Percentiles rank a stretch among this genome's conserved stretches.
Evolutionary conservation across 2,888 invertebrate genomes (phyloP).

Genomic region (Coleophora flavipennella): DNA sequence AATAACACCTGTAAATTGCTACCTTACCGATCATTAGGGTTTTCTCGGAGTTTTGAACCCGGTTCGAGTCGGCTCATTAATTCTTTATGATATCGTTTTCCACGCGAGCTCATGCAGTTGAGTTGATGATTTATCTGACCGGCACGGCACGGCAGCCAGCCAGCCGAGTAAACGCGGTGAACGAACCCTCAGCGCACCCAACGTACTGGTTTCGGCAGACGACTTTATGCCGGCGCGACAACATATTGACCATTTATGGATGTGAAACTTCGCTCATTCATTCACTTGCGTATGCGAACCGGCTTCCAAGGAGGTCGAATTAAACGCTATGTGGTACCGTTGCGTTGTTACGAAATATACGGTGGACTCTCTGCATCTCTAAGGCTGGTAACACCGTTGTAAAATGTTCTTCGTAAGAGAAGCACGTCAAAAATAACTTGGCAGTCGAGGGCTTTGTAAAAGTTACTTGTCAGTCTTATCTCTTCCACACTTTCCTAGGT

Average conservation of each 20-base stretch:
- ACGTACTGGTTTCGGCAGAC: slow-evolving; percentile 58
- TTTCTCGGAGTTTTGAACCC: too few relatives aligned
- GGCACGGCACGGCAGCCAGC: slow-evolving; percentile 23
- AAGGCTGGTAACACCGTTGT: too few relatives aligned
- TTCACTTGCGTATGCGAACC: slow-evolving; percentile 22
- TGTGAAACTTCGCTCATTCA: slow-evolving; percentile 40
- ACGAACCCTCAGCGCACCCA: slow-evolving; percentile 57
- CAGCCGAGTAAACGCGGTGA: slow-evolving; percentile 50
- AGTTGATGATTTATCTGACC: slow-evolving; percentile 54
- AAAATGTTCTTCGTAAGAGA: too few relatives aligned
- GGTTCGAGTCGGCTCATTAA: slow-evolving; percentile 28
- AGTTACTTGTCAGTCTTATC: slow-evolving; percentile 27
- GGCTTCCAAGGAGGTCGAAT: too few relatives aligned
- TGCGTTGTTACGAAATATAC: too few relatives aligned
- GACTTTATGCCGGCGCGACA: slow-evolving; percentile 30
- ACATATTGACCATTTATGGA: slow-evolving; percentile 52
- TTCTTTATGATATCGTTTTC: slow-evolving; percentile 35
- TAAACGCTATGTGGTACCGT: too few relatives aligned
- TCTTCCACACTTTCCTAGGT: slow-evolving; percentile 32
- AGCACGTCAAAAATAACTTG: too few relatives aligned
- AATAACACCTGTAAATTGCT: too few relatives aligned
- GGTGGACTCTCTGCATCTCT: too few relatives aligned
- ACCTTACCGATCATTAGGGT: background rate
- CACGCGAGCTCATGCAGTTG: slow-evolving; percentile 33
- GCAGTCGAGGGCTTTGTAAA: too few relatives aligned